Base-by-base conservation (phyloP, 64 coral and sea anemone species). In the Trachythela sp. region DNA sequence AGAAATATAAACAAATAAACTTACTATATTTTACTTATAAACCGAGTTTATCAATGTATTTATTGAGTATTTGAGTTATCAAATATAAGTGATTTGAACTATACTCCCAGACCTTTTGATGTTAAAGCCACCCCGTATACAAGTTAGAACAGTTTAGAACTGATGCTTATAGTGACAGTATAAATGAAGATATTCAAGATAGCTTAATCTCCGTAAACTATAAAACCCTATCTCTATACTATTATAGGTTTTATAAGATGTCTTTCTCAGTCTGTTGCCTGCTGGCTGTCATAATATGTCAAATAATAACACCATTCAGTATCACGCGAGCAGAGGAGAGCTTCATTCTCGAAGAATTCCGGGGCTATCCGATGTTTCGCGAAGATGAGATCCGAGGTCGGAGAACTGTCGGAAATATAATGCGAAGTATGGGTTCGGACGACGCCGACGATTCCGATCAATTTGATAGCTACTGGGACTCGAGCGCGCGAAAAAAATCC, bases 301-400 rank as follows among this genome's bases (percentile, higher is more conserved):
- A 80, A 80, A 22, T 80, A 29, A 17, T 80, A 5, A 10, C 75
- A 37, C 59, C 30, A 6, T 14, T n/a, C 59, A 31, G 59, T 22
- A 13, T 80, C 34, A n/a, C n/a, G n/a, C n/a, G n/a, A n/a, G 75
- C 31, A 29, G 4, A 80, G 4, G 75, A 80, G 13, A 80, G 75
- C 37, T 80, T 80, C 9, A 22, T 80, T 39, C 31, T 80, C 17
- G 75, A 80, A 29, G 75, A 35, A 0, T 80, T 80, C 37, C 75
- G 75, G 10, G 75, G 75, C 30, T 80, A 80, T 39, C 75, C 75
- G 33, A 37, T 80, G 75, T 80, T 80, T 39, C 75, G 37, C 17
- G 75, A 80, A 39, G 75, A 80, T 17, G 75, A 80, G 37, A 80
- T 80, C 75, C 75, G 75, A 80, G 75, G 75, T 18, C 31, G 37